Evolutionary conservation across 35 echinoderm and acorn worm species (phyloP).

Genomic region (Apostichopus parvimensis): DNA sequence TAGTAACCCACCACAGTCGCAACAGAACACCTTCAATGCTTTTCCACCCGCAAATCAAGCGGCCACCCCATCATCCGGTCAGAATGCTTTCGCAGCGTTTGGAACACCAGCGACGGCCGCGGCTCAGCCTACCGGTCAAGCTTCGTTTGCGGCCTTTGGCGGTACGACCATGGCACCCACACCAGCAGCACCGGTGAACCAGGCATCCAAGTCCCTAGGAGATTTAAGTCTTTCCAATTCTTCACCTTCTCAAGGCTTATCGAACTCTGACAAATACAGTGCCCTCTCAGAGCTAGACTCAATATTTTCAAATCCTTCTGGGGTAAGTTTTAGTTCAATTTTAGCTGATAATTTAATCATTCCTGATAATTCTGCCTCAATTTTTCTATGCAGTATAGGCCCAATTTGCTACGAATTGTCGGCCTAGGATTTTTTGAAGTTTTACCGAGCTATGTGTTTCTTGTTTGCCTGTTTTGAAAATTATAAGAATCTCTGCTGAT

Average conservation of each 20-base stretch:
- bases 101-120: not conserved
- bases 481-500: too few species aligned
- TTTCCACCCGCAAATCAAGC: not conserved
- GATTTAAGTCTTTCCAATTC: conserved; percentile 59
- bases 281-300: conserved; percentile 46
- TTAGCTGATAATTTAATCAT: too few species aligned
- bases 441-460: too few species aligned
- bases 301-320: conserved; percentile 43
- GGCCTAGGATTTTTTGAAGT: too few species aligned
- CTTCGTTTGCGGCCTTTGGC: conserved; percentile 31
- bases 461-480: too few species aligned
- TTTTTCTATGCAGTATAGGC: too few species aligned
- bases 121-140: conserved; percentile 25
- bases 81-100: conserved; percentile 48
- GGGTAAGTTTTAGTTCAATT: not conserved
- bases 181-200: conserved; percentile 24
- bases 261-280: conserved; percentile 30
- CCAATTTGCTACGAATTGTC: too few species aligned
- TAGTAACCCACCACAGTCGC: not conserved
- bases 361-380: too few species aligned
- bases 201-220: conserved; percentile 46
- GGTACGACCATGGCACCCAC: conserved; percentile 31
- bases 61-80: not conserved
- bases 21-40: conserved; percentile 13
- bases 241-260: conserved; percentile 7